These are phyloP conservation scores for Saccostrea cuccullata DNA, from an alignment of 1,140 invertebrate genomes.

Conservation along the genomic window DNA sequence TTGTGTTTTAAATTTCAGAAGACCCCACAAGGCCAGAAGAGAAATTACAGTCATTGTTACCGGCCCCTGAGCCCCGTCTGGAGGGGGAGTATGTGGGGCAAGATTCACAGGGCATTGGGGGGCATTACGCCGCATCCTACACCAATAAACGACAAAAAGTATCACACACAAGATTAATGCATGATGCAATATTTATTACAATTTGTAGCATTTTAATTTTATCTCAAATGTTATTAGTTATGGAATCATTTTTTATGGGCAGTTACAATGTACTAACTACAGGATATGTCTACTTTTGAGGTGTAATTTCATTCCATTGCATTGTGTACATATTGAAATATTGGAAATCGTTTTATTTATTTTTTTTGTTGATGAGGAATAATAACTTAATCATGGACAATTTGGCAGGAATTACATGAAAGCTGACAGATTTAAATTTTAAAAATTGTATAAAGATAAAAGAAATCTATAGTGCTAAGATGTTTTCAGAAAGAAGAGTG, in stretches of 20 bases:
- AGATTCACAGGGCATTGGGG: conserved; percentile 82
- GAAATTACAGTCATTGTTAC: conserved; percentile 79
- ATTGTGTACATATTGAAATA: too few relatives aligned
- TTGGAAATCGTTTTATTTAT: too few relatives aligned
- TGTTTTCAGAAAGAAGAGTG: not conserved
- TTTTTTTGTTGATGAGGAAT: too few relatives aligned
- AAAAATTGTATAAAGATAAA: not conserved
- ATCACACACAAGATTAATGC: not conserved
- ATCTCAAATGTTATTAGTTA: too few relatives aligned
- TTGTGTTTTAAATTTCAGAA: conserved; percentile 51
- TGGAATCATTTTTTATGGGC: too few relatives aligned
- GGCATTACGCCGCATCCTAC: conserved; percentile 82
- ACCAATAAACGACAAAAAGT: conserved; percentile 39
- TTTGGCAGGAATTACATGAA: too few relatives aligned
- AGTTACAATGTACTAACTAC: too few relatives aligned
- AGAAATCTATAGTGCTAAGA: not conserved
- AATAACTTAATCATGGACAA: too few relatives aligned
- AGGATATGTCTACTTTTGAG: too few relatives aligned
- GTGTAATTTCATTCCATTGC: too few relatives aligned
- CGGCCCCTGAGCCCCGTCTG: conserved; percentile 81
- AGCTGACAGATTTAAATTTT: not conserved
- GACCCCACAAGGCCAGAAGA: conserved; percentile 79
- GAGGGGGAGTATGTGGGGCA: conserved; percentile 81
- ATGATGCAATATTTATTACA: conserved; percentile 23
- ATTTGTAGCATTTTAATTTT: not conserved